A percentile compares a stretch with the other conserved stretches of the same genome.
Evolutionary conservation across 2,797 vertebrate genomes (phyloP).

Genomic region (Melanotaenia boesemani): DNA sequence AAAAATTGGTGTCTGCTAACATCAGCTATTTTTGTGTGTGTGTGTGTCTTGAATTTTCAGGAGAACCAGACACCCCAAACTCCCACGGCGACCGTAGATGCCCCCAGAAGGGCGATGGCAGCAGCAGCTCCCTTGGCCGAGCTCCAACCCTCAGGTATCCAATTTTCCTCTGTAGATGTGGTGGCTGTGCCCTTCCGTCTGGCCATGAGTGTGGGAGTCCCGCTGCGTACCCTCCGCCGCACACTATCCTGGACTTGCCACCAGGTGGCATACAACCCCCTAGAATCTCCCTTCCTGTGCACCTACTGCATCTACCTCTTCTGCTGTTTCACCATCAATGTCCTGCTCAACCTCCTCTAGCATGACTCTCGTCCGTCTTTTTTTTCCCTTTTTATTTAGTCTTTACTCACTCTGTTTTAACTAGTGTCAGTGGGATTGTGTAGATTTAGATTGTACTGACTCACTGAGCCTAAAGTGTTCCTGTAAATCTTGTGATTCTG

Average conservation of each 20-base stretch:
- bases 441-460: slow-evolving; percentile 55
- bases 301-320: slow-evolving; percentile 85
- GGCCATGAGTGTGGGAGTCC: slow-evolving; percentile 82
- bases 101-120: slow-evolving; percentile 76
- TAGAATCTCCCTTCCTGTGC: slow-evolving; percentile 94
- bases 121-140: slow-evolving; percentile 80
- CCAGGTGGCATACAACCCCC: slow-evolving; percentile 89
- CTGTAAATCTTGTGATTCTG: slow-evolving; percentile 40
- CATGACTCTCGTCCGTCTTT: slow-evolving; percentile 60
- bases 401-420: slow-evolving; percentile 35
- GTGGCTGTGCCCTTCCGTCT: slow-evolving; percentile 72
- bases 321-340: slow-evolving; percentile 84
- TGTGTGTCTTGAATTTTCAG: slow-evolving; percentile 66
- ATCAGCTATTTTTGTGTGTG: background rate
- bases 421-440: slow-evolving; percentile 43
- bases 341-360: slow-evolving; percentile 83
- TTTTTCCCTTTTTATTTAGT: background rate
- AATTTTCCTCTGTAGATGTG: slow-evolving; percentile 88
- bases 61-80: slow-evolving; percentile 83
- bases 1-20: background rate
- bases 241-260: slow-evolving; percentile 89
- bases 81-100: slow-evolving; percentile 81
- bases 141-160: slow-evolving; percentile 93
- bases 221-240: slow-evolving; percentile 84
- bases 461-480: slow-evolving; percentile 37